phyloP scores from a whole-genome alignment of 1,140 invertebrate genomes.

The Drosophila pachea region DNA sequence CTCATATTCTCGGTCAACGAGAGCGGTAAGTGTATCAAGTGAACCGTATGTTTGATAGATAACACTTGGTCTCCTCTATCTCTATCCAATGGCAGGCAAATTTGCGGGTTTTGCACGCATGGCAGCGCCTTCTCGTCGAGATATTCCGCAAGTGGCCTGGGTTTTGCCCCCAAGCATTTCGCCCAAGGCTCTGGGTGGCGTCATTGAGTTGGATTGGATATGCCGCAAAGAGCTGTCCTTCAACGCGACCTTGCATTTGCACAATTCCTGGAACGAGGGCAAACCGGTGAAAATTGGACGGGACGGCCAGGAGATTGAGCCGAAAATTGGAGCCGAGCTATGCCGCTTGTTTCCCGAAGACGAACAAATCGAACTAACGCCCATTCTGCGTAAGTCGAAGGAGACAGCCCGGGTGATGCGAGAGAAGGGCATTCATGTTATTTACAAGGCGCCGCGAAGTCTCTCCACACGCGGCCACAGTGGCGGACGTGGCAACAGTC shows the following conservation, averaged over 20 bases:
- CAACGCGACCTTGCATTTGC: conserved; percentile 93
- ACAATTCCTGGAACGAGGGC: conserved; percentile 99
- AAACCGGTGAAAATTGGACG: conserved; percentile 99
- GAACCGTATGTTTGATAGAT: neutral
- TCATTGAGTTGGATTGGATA: conserved; percentile 98
- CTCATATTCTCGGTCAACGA: conserved; percentile 98
- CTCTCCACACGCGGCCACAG: conserved; percentile 80
- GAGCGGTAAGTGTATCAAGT: conserved; percentile 83
- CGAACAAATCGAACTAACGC: conserved; percentile 93
- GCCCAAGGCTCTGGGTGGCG: conserved; percentile 94
- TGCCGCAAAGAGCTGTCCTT: conserved; percentile 96
- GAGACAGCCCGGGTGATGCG: conserved; percentile 84
- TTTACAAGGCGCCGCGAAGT: conserved; percentile 79
- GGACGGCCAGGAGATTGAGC: conserved; percentile 98
- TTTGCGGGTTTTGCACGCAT: conserved; percentile 95
- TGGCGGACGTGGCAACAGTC: conserved; percentile 77
- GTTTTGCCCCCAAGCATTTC: conserved; percentile 96
- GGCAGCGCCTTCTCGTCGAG: conserved; percentile 91
- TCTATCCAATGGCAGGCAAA: conserved; percentile 79
- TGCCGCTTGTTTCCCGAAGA: conserved; percentile 97
- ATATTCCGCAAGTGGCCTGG: conserved; percentile 94
- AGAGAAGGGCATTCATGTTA: conserved; percentile 80
- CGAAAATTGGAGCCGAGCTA: conserved; percentile 94
- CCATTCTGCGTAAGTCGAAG: conserved; percentile 93
- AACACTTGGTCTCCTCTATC: neutral